Evolutionary conservation across 2,888 invertebrate genomes (phyloP), one percentile per base, ranked within the genome.

Genomic region (Tenthredo scrophulariae): DNA sequence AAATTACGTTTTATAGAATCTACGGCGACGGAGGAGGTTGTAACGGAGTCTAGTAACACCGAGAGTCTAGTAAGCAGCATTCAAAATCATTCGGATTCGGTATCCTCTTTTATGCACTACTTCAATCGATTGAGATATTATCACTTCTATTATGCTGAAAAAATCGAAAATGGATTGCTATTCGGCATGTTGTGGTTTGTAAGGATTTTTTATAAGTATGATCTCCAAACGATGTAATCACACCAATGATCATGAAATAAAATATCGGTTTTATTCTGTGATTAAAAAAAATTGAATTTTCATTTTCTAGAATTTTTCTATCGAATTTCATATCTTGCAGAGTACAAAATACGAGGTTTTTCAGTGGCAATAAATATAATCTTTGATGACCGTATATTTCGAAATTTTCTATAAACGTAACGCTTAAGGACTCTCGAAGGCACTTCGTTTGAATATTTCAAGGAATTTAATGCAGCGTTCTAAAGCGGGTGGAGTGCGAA

Each of bases 101-200:
- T 86, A 26, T 79, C 84, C 26, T 65, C 79, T 75, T 80, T 84
- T 67, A 37, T 54, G 58, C 80, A 86, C 85, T 90, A 89, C 83
- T 89, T 88, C 86, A 87, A 90, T 50, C 88, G 88, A 85, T 87
- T 91, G 84, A 86, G 88, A 85, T 90, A 89, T 74, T 91, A 90
- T 84, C 89, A 89, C 74, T 90, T 87, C 80, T 83, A 87, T 22
- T 84, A 86, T 6, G 88, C 86, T 0, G 88, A 90, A 37, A 90
- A 88, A 75, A 10, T 90, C 33, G 90, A 91, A 15, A 86, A 84
- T 10, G 86, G 86, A 37, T 85, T 89, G 18, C 85, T 88, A 1
- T 84, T 88, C 1, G 75, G 87, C 50, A 89, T 77, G 9, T 0
- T 77, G 29, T 77, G 77, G 77, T 10, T 77, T n/a, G 5, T 50